Evolutionary conservation across 2,113 vertebrate genomes (phyloP).

Genomic region (Sceloporus tristichus): DNA sequence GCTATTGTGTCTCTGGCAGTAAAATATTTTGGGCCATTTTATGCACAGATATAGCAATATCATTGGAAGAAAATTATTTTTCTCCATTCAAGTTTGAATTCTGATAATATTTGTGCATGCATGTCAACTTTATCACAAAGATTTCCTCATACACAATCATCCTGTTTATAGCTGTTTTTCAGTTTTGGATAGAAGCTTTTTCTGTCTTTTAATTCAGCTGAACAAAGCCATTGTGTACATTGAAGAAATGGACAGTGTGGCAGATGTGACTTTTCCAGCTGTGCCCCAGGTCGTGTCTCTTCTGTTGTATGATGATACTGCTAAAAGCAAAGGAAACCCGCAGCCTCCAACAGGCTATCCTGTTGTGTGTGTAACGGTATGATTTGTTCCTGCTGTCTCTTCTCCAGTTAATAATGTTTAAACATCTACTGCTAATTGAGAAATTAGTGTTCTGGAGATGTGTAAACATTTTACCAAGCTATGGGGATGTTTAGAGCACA

Average conservation of each 20-base stretch:
- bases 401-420: background rate
- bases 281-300: slow-evolving; percentile 83
- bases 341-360: slow-evolving; percentile 80
- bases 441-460: background rate
- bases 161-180: background rate
- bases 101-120: background rate
- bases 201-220: slow-evolving; percentile 68
- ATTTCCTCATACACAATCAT: background rate
- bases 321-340: slow-evolving; percentile 75
- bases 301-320: slow-evolving; percentile 80
- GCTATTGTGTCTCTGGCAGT: background rate
- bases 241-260: slow-evolving; percentile 85
- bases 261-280: slow-evolving; percentile 84
- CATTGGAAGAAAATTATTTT: background rate
- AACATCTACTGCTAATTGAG: background rate
- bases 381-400: slow-evolving; percentile 15
- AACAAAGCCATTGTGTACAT: slow-evolving; percentile 86
- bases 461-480: background rate
- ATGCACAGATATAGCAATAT: background rate
- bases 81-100: background rate
- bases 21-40: background rate
- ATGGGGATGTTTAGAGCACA: background rate
- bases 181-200: background rate
- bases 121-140: background rate
- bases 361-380: slow-evolving; percentile 82